Percentiles rank a stretch among this genome's conserved stretches.
phyloP scores from a whole-genome alignment of 1,140 invertebrate species.

The Pogonognathellus flavescens region DNA sequence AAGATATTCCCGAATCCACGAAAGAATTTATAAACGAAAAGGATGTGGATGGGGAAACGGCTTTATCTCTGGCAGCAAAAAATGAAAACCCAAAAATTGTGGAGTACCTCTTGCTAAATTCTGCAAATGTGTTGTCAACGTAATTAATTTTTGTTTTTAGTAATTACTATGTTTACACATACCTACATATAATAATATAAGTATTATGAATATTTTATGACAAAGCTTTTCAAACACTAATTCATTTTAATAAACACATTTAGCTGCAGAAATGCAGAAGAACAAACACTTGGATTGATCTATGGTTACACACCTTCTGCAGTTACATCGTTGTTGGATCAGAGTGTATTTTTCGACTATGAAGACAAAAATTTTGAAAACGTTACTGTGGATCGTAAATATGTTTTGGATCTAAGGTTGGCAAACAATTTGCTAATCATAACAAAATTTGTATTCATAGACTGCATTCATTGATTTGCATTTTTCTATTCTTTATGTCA shows the following conservation, averaged over 20 bases:
- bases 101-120: neutral
- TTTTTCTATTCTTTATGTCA: too few species aligned
- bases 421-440: too few species aligned
- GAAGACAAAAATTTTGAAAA: neutral
- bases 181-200: too few species aligned
- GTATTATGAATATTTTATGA: too few species aligned
- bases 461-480: too few species aligned
- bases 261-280: neutral
- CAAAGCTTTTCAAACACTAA: neutral
- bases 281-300: neutral
- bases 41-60: slow-evolving; percentile 1
- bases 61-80: slow-evolving; percentile 23
- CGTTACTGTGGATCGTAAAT: neutral
- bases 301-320: neutral
- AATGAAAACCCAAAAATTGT: slow-evolving; percentile 34
- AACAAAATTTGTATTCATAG: too few species aligned
- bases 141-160: neutral
- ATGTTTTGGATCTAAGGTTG: neutral
- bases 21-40: slow-evolving; percentile 27
- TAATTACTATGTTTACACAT: neutral
- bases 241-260: neutral
- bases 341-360: slow-evolving; percentile 15
- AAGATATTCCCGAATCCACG: neutral
- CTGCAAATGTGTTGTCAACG: slow-evolving; percentile 8
- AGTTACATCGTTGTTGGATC: neutral